phyloP scores from a whole-genome alignment of 1,140 invertebrate genomes.

The Drosophila lacteicornis region DNA sequence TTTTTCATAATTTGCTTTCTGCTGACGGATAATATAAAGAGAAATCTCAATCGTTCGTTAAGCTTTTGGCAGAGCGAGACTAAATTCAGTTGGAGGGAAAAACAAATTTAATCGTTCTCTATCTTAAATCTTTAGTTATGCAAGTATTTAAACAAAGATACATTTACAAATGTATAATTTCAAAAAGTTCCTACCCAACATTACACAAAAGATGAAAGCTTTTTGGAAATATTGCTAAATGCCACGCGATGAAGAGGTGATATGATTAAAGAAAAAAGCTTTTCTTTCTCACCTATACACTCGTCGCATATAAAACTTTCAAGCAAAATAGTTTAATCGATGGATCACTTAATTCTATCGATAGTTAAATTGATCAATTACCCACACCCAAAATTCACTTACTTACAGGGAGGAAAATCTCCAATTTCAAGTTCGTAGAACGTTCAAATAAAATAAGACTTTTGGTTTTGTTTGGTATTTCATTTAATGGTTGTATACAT shows the following conservation, averaged over 20 bases:
- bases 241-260: neutral
- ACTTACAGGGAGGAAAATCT: neutral
- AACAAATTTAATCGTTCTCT: too few species aligned
- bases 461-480: conserved; percentile 24
- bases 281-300: neutral
- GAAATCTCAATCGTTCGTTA: too few species aligned
- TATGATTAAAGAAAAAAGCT: conserved; percentile 4
- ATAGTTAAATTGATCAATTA: neutral
- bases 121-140: too few species aligned
- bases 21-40: too few species aligned
- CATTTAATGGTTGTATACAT: conserved; percentile 58
- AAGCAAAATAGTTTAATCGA: neutral
- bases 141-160: too few species aligned
- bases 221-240: neutral
- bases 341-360: conserved; percentile 2
- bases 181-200: too few species aligned
- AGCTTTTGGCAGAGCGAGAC: too few species aligned
- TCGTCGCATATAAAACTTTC: neutral
- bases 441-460: neutral
- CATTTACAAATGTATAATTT: too few species aligned
- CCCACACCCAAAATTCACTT: neutral
- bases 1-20: too few species aligned
- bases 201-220: neutral
- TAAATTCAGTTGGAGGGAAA: too few species aligned
- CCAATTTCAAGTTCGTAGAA: too few species aligned